A percentile compares a stretch with the other conserved stretches of the same genome.
Evolutionary conservation across 2,888 invertebrate genomes (phyloP).

Genomic region (Eupithecia vulgata): DNA sequence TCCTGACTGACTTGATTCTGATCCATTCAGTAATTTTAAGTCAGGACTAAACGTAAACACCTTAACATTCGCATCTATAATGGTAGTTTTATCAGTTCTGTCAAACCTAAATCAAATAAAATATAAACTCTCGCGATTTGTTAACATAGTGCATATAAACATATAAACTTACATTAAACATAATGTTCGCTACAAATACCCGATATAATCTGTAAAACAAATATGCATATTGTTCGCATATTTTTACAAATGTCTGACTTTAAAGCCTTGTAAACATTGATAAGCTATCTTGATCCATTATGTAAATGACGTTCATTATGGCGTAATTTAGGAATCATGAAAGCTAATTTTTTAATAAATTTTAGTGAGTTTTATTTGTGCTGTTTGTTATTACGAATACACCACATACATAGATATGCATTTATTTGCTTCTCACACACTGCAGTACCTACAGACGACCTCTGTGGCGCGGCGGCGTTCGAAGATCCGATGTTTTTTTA

Average conservation of each 20-base stretch:
- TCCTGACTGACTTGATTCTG: not conserved
- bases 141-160: not conserved
- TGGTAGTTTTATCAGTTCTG: not conserved
- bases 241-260: not conserved
- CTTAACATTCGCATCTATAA: not conserved
- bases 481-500: too few relatives aligned
- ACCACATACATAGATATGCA: not conserved
- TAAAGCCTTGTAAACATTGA: not conserved
- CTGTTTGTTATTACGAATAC: not conserved
- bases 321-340: not conserved
- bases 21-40: not conserved
- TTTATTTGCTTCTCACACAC: too few relatives aligned
- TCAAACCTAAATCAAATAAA: not conserved
- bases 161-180: not conserved
- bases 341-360: not conserved
- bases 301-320: not conserved
- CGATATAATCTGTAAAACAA: not conserved
- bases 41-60: not conserved
- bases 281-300: not conserved
- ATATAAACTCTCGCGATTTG: not conserved
- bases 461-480: too few relatives aligned
- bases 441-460: too few relatives aligned
- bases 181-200: not conserved
- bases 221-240: not conserved
- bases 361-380: not conserved